A percentile compares a stretch with the other conserved stretches of the same genome.
These are phyloP conservation scores for Spheniscus humboldti DNA, from an alignment of 2,797 vertebrate species.

Conservation along the genomic window DNA sequence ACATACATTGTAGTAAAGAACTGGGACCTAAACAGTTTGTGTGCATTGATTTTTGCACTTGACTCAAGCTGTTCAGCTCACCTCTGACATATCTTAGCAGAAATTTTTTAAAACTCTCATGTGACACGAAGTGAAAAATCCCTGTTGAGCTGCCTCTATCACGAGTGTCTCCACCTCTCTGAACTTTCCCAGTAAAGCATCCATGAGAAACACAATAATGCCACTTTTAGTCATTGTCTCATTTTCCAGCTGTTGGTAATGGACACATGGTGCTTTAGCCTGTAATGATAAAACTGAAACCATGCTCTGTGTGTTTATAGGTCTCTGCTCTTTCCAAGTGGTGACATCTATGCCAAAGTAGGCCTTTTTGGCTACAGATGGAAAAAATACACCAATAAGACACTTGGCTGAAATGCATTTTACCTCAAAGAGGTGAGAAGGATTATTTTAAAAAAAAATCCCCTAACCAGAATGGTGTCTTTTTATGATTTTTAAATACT, in stretches of 20 bases:
- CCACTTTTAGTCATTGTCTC: conserved; percentile 21
- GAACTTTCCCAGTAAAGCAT: conserved; percentile 11
- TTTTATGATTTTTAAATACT: not conserved
- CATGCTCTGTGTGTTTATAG: not conserved
- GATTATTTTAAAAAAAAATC: not conserved
- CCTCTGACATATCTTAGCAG: not conserved
- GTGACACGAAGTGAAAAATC: not conserved
- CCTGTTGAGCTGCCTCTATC: not conserved
- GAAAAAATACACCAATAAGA: not conserved
- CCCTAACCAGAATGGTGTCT: not conserved
- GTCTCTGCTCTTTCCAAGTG: not conserved
- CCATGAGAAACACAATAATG: conserved; percentile 19
- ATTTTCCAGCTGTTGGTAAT: conserved; percentile 24
- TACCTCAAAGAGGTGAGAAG: not conserved
- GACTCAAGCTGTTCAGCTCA: not conserved
- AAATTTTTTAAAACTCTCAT: not conserved
- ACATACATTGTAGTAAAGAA: not conserved
- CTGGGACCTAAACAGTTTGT: not conserved
- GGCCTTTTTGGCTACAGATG: not conserved
- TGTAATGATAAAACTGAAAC: not conserved
- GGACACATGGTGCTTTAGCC: not conserved
- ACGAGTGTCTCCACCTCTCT: not conserved
- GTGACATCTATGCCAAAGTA: not conserved
- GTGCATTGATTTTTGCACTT: not conserved
- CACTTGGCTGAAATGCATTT: not conserved